These are phyloP conservation scores for Liposcelis brunnea DNA, from an alignment of 2,888 invertebrate genomes.

Conservation along the genomic window DNA sequence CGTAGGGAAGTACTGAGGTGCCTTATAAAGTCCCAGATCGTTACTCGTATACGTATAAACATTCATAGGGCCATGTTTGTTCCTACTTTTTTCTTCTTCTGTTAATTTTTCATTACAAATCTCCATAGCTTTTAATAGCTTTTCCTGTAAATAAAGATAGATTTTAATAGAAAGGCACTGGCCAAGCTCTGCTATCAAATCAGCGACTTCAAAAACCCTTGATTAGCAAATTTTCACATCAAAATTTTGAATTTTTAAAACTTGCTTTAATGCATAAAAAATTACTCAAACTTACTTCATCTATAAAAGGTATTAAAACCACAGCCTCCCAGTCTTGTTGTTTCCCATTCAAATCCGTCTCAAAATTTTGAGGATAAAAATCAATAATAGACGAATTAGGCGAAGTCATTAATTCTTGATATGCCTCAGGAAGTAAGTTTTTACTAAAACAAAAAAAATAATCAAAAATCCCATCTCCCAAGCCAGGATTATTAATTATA, in stretches of 20 bases:
- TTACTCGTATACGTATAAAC: conserved; percentile 48
- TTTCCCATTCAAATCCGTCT: conserved; percentile 92
- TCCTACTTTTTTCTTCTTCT: conserved; percentile 52
- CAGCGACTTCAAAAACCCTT: neutral
- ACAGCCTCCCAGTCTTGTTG: conserved; percentile 93
- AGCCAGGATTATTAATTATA: neutral
- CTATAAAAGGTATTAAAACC: conserved; percentile 82
- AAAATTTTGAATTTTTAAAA: neutral
- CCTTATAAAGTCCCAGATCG: conserved; percentile 32
- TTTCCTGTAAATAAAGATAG: no score
- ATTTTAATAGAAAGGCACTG: no score
- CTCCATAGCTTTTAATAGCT: conserved; percentile 59
- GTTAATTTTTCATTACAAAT: conserved; percentile 46
- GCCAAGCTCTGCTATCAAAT: conserved; percentile 18
- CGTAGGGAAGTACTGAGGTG: conserved; percentile 45
- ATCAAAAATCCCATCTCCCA: conserved; percentile 6
- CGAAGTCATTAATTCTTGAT: conserved; percentile 64
- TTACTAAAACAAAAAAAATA: conserved; percentile 37
- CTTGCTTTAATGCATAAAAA: no score
- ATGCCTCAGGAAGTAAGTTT: conserved; percentile 54
- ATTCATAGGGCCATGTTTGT: conserved; percentile 74
- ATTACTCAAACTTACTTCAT: conserved; percentile 50
- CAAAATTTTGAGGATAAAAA: conserved; percentile 81
- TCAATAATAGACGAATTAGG: conserved; percentile 62
- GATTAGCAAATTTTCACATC: no score